Conservation (phyloP, 2,888 invertebrate species). For the Heliothis peltigera region DNA sequence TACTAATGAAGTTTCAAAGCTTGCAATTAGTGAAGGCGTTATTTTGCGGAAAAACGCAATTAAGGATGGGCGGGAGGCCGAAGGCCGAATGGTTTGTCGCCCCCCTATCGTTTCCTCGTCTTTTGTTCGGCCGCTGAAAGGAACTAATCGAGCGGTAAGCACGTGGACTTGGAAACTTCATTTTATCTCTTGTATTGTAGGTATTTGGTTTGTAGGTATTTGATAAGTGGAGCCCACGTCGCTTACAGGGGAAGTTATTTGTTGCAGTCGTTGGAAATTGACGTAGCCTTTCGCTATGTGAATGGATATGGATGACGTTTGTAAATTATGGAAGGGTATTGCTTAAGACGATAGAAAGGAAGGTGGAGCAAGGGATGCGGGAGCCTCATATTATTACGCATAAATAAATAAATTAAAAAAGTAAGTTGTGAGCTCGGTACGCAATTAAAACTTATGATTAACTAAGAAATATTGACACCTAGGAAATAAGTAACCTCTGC, state of each 20-base stretch:
- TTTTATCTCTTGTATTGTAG: constrained; percentile 21
- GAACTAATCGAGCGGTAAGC: constrained; percentile 54
- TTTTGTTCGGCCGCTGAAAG: constrained; percentile 49
- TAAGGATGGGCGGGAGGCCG: constrained; percentile 58
- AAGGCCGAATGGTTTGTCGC: constrained; percentile 48
- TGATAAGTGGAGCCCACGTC: neutral
- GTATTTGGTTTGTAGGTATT: neutral
- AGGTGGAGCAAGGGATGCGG: too few species aligned
- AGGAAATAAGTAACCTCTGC: too few species aligned
- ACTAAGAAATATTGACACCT: too few species aligned
- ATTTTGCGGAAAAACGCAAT: constrained; percentile 64
- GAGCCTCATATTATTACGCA: too few species aligned
- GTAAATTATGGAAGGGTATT: too few species aligned
- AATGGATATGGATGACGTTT: neutral
- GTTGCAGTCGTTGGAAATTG: neutral
- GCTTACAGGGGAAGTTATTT: neutral
- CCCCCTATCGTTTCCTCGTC: constrained; percentile 49
- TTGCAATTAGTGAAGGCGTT: constrained; percentile 67
- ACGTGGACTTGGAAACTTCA: constrained; percentile 19
- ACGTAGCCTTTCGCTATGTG: neutral
- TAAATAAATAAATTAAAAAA: too few species aligned
- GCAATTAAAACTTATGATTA: too few species aligned
- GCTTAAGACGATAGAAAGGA: too few species aligned
- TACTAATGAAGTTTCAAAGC: constrained; percentile 69
- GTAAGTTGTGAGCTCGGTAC: too few species aligned